phyloP scores from a whole-genome alignment of 2,797 vertebrate species.

The Intellagama lesueurii region DNA sequence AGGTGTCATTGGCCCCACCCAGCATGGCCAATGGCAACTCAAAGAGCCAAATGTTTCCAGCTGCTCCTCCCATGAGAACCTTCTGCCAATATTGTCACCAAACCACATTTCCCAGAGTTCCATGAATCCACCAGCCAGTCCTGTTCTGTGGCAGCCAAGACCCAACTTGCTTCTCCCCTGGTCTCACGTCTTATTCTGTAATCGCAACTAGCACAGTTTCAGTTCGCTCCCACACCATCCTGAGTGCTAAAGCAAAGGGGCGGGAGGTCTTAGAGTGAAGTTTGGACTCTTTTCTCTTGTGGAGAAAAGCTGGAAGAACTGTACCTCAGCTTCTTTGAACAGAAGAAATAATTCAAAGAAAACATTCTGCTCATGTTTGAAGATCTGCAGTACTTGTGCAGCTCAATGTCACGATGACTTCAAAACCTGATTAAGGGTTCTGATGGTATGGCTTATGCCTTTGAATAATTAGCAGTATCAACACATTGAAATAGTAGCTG shows the following conservation, averaged over 20 bases:
- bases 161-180: no score
- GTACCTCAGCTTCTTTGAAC: not conserved
- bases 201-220: not conserved
- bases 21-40: no score
- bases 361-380: not conserved
- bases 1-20: no score
- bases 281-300: not conserved
- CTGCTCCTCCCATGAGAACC: no score
- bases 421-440: slow-evolving; percentile 1
- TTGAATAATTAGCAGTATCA: not conserved
- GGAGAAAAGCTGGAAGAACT: not conserved
- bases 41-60: no score
- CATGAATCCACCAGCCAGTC: not conserved
- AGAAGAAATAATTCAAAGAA: slow-evolving; percentile 2
- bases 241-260: not conserved
- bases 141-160: not conserved
- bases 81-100: no score
- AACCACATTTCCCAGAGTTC: no score
- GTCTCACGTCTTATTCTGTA: not conserved
- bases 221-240: not conserved
- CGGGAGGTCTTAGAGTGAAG: not conserved
- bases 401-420: slow-evolving; percentile 25
- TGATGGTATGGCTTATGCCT: slow-evolving; percentile 9
- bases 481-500: not conserved
- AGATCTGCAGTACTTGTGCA: not conserved